phyloP scores from a whole-genome alignment of 1,140 invertebrate genomes.

The Zophobas morio region DNA sequence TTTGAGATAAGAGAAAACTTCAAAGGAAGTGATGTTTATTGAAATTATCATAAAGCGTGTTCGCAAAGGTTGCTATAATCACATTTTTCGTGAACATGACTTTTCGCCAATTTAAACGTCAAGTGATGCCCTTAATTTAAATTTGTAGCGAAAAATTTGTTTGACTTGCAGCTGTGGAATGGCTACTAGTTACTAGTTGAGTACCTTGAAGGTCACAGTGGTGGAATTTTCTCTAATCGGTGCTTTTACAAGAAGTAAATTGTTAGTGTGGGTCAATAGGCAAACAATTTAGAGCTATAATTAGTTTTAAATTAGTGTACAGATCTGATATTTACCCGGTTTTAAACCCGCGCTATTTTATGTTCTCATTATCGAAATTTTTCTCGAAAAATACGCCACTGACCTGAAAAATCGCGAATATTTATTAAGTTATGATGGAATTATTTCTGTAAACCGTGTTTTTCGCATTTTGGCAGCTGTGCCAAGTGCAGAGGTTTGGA shows the following conservation, averaged over 20 bases:
- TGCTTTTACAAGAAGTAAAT: neutral
- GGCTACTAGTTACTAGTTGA: too few species aligned
- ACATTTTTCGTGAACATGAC: too few species aligned
- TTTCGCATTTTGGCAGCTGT: neutral
- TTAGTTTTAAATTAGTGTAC: slow-evolving; percentile 4
- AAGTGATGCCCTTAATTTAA: too few species aligned
- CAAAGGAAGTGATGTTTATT: too few species aligned
- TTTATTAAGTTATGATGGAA: neutral
- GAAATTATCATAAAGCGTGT: too few species aligned
- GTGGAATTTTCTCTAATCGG: neutral
- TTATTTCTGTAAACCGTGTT: neutral
- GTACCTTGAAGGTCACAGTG: neutral
- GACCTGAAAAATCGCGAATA: too few species aligned
- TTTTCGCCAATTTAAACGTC: too few species aligned
- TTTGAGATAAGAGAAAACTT: too few species aligned
- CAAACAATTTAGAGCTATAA: neutral
- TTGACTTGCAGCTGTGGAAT: too few species aligned
- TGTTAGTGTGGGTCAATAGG: neutral
- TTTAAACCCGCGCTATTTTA: neutral
- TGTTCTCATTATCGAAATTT: neutral
- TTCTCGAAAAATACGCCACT: neutral
- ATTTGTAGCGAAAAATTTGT: too few species aligned
- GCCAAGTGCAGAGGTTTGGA: neutral
- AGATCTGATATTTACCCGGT: neutral
- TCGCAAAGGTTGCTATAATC: too few species aligned